phyloP scores from a whole-genome alignment of 2,113 vertebrate genomes.

The Daphoenositta chrysoptera region DNA sequence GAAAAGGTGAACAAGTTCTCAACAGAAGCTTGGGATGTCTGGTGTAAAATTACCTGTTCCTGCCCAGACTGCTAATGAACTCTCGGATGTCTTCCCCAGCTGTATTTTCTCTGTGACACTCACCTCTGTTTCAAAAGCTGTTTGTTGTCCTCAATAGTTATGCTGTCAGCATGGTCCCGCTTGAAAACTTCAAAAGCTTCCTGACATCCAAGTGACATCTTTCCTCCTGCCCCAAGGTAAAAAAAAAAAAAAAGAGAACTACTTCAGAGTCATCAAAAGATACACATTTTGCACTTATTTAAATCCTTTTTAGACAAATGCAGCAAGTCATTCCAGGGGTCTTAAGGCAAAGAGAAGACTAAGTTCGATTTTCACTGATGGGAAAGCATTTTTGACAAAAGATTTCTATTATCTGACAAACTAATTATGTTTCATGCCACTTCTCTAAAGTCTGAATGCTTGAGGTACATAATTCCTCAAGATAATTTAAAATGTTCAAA shows the following conservation, averaged over 20 bases:
- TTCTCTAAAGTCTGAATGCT: neutral
- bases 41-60: neutral
- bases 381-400: neutral
- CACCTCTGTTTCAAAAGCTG: constrained; percentile 86
- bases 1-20: neutral
- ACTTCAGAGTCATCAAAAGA: neutral
- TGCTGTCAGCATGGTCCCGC: constrained; percentile 77
- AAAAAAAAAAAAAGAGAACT: neutral
- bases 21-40: neutral
- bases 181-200: constrained; percentile 91
- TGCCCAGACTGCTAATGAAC: neutral
- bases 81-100: neutral
- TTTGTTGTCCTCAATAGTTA: constrained; percentile 87
- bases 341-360: neutral
- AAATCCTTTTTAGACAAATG: neutral
- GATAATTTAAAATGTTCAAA: neutral
- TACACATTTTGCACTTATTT: neutral
- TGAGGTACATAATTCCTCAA: neutral
- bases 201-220: constrained; percentile 82
- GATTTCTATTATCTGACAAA: neutral
- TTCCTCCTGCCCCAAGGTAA: constrained; percentile 36
- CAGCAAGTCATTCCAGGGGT: neutral
- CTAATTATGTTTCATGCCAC: neutral
- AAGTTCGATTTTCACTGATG: neutral
- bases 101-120: neutral